A percentile compares a stretch with the other conserved stretches of the same genome.
These are phyloP conservation scores for Lycophotia porphyrea DNA, from an alignment of 2,888 invertebrate genomes.

Conservation along the genomic window DNA sequence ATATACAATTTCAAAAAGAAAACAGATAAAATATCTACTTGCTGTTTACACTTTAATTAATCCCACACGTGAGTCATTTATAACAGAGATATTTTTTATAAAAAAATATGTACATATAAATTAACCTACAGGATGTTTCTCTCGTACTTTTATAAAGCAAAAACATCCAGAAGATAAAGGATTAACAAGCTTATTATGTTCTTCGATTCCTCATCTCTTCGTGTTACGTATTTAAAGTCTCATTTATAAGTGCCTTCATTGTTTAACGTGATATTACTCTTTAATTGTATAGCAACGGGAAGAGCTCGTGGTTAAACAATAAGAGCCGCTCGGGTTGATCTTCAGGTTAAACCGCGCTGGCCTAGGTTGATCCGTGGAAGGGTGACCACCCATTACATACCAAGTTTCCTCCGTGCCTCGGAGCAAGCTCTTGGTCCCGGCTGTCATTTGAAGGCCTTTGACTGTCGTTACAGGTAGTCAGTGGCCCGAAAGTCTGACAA, in stretches of 20 bases:
- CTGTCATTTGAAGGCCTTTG: no score
- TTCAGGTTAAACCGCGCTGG: no score
- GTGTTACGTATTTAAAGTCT: conserved; percentile 23
- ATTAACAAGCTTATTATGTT: conserved; percentile 7
- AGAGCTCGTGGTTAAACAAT: no score
- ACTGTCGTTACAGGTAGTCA: no score
- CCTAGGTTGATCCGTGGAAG: no score
- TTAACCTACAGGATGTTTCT: not conserved
- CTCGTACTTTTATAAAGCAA: conserved; percentile 2
- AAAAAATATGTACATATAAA: not conserved
- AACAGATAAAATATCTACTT: not conserved
- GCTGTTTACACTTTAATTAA: not conserved
- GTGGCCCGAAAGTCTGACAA: no score
- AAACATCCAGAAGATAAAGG: not conserved
- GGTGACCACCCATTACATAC: no score
- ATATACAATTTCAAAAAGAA: not conserved
- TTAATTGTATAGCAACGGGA: not conserved
- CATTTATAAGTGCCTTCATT: not conserved
- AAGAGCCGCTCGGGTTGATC: no score
- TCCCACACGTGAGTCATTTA: not conserved
- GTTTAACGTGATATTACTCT: conserved; percentile 14
- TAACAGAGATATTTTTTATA: conserved; percentile 1
- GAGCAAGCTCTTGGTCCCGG: no score
- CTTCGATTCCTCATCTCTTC: not conserved
- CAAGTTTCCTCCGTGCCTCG: no score